Conservation (phyloP, 2,113 vertebrate species). For the Pavo muticus region DNA sequence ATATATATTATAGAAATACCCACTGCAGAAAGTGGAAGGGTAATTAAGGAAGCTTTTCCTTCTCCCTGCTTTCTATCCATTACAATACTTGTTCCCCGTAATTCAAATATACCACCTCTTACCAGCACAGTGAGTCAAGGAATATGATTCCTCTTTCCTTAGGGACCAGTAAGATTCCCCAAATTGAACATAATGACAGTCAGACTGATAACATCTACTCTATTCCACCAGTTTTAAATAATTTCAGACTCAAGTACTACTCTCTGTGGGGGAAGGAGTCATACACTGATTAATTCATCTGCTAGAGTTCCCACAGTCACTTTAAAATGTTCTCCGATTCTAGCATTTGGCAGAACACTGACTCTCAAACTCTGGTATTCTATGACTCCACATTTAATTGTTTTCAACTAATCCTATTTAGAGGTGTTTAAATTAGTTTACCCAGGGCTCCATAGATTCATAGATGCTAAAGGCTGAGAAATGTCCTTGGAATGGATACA, state of each 20-base stretch:
- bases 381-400: not conserved
- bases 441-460: not conserved
- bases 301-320: not conserved
- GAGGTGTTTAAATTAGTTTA: not conserved
- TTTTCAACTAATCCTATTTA: not conserved
- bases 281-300: slow-evolving; percentile 1
- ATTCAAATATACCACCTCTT: not conserved
- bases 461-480: not conserved
- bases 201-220: slow-evolving; percentile 54
- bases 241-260: slow-evolving; percentile 11
- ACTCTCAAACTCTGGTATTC: not conserved
- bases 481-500: not conserved
- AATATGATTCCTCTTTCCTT: slow-evolving; percentile 5
- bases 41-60: not conserved
- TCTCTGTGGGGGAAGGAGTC: not conserved
- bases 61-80: not conserved
- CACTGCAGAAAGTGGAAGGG: not conserved
- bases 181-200: slow-evolving; percentile 57
- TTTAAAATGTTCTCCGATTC: not conserved
- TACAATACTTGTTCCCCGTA: not conserved
- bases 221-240: slow-evolving; percentile 23
- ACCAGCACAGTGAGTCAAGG: slow-evolving; percentile 9
- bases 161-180: slow-evolving; percentile 21
- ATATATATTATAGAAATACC: not conserved
- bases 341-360: not conserved